Conservation (phyloP, 64 coral and sea anemone species). For the Hydrozoanthus tunicans region DNA sequence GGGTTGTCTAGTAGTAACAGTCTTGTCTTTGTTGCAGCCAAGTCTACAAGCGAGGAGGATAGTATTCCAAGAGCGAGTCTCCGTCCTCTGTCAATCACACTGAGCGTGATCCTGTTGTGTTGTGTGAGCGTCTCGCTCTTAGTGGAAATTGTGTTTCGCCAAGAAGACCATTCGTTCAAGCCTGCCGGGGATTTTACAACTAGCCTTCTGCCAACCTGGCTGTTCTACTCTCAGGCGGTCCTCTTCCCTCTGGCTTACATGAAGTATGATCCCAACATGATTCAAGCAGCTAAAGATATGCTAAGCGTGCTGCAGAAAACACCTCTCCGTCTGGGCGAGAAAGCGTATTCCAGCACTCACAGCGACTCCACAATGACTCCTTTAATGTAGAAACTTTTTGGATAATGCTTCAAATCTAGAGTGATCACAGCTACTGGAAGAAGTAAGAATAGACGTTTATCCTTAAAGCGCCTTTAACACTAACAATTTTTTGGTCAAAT, state of each 20-base stretch:
- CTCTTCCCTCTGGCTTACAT: slow-evolving; percentile 22
- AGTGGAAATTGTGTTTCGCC: not conserved
- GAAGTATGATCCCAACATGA: not conserved
- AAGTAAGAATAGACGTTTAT: too few species aligned
- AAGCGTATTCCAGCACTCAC: too few species aligned
- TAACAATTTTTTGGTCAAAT: too few species aligned
- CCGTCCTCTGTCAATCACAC: not conserved
- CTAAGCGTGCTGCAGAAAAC: not conserved
- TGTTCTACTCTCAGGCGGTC: slow-evolving; percentile 12
- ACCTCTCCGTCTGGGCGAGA: not conserved
- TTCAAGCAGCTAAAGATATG: not conserved
- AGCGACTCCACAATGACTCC: not conserved
- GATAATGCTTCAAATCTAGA: too few species aligned
- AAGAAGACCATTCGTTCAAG: not conserved
- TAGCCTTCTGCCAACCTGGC: slow-evolving; percentile 2
- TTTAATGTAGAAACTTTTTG: not conserved
- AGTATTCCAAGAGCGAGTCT: not conserved
- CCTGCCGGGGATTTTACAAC: not conserved
- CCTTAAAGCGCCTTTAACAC: too few species aligned
- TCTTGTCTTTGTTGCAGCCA: not conserved
- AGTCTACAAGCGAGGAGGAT: not conserved
- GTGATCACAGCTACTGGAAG: too few species aligned
- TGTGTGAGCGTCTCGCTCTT: not conserved
- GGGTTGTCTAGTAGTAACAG: not conserved
- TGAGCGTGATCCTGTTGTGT: not conserved